Evolutionary conservation across 2,888 invertebrate genomes (phyloP), one percentile per base, ranked within the genome.

Genomic region (Neoitamus cyanurus): DNA sequence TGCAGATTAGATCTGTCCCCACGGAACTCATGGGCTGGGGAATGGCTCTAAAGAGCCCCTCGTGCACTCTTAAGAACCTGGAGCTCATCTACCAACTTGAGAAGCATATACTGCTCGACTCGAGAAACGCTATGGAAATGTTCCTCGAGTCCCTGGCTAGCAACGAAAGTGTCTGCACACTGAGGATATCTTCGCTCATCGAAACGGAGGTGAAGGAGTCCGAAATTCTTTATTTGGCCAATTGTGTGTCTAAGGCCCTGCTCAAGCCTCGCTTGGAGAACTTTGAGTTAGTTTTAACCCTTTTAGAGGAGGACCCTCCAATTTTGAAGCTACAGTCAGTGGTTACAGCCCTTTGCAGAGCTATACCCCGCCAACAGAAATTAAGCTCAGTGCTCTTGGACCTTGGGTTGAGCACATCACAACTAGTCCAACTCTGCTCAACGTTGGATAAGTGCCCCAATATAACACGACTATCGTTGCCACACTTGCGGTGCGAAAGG

Each of bases 401-500:
- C 89, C 90, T 93, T 88, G 92, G 92, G 88, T 90, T 93, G 85
- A 92, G 92, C 84, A 92, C 92, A 36, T 90, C 92, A 68, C 93
- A 93, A 90, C 91, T 93, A 85, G 91, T 92, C 69, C 92, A 93
- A 87, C 90, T 93, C 85, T 93, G 93, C 88, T 88, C 90, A 3
- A 91, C 92, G 9, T 90, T 93, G 36, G 92, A 92, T 86, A 90
- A 90, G 86, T 92, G 92, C 88, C 90, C 92, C 73, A 91, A 92
- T 87, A 91, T 93, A 68, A 92, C 92, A 84, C 91, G 93, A 48
- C 88, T 93, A 84, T 92, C 93, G 86, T 89, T 93, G 86, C 93
- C 93, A 9, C 93, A 93, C 89, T 90, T 93, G 84, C 91, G 93
- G 84, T 93, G 93, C 87, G 93, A 93, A 85, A 90, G 92, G 82